These are phyloP conservation scores for Drosophila rhopaloa DNA, from an alignment of 1,140 invertebrate genomes.

Conservation along the genomic window DNA sequence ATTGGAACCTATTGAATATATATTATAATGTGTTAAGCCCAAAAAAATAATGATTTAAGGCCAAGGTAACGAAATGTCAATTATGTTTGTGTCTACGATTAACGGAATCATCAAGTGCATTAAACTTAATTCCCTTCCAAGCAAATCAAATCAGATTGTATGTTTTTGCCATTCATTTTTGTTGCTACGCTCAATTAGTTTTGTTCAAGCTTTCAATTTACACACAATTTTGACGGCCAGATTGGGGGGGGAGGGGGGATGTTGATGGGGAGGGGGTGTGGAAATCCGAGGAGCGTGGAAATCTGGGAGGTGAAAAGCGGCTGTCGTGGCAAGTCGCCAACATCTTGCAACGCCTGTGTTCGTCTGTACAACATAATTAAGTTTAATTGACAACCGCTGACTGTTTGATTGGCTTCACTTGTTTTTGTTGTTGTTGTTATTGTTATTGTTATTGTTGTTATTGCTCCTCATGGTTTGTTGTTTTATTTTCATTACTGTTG, in stretches of 20 bases:
- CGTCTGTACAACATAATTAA: slow-evolving; percentile 46
- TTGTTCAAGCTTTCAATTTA: slow-evolving; percentile 17
- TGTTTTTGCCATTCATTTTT: neutral
- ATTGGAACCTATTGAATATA: neutral
- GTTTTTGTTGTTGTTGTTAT: slow-evolving; percentile 10
- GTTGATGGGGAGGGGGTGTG: neutral
- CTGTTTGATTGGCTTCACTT: slow-evolving; percentile 53
- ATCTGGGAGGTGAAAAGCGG: neutral
- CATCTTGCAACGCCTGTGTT: slow-evolving; percentile 24
- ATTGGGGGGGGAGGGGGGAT: too few species aligned
- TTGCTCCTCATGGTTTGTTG: slow-evolving; percentile 9
- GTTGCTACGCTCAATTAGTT: slow-evolving; percentile 17
- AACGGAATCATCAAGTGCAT: slow-evolving; percentile 3
- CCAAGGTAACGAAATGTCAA: neutral
- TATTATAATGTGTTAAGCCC: too few species aligned
- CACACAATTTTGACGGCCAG: slow-evolving; percentile 4
- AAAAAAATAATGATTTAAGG: too few species aligned
- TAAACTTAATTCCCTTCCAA: neutral
- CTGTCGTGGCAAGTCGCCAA: slow-evolving; percentile 11
- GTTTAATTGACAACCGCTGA: slow-evolving; percentile 54
- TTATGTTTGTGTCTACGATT: neutral
- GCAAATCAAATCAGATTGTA: slow-evolving; percentile 7
- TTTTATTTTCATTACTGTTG: slow-evolving; percentile 16
- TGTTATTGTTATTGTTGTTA: slow-evolving; percentile 1
- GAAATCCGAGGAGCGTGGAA: neutral